These are phyloP conservation scores for Excalfactoria chinensis DNA, from an alignment of 2,113 vertebrate species.

Conservation along the genomic window DNA sequence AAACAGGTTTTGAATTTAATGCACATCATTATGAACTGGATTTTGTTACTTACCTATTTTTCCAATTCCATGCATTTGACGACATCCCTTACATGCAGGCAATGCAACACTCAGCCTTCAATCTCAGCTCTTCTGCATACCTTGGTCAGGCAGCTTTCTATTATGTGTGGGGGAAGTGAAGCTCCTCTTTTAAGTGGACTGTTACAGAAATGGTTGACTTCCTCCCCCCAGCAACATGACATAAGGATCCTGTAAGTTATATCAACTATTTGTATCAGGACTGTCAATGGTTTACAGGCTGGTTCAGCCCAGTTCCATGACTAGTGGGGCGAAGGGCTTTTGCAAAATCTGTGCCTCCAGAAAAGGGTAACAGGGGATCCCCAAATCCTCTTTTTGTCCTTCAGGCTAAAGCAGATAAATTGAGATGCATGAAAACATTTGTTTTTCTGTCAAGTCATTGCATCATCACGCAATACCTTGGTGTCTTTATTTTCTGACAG, in stretches of 20 bases:
- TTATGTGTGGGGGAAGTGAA: neutral
- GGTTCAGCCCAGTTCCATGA: no score
- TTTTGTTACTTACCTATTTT: neutral
- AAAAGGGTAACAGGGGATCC: no score
- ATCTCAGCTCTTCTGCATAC: neutral
- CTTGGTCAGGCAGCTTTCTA: fast-evolving
- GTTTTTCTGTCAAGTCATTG: neutral
- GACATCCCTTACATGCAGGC: neutral
- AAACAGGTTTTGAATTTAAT: neutral
- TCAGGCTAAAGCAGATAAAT: neutral
- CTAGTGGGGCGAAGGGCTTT: no score
- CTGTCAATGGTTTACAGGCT: no score
- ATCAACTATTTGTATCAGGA: neutral
- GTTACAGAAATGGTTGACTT: neutral
- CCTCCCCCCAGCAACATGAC: neutral
- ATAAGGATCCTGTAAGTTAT: neutral
- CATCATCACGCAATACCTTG: neutral
- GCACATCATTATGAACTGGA: neutral
- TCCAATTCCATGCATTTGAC: neutral
- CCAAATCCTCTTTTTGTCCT: neutral
- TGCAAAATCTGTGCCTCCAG: no score
- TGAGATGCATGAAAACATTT: neutral
- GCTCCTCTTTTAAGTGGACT: neutral
- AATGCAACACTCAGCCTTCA: neutral
- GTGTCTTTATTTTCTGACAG: neutral